These are phyloP conservation scores for Callionymus lyra DNA, from an alignment of 2,113 vertebrate species.

Conservation along the genomic window DNA sequence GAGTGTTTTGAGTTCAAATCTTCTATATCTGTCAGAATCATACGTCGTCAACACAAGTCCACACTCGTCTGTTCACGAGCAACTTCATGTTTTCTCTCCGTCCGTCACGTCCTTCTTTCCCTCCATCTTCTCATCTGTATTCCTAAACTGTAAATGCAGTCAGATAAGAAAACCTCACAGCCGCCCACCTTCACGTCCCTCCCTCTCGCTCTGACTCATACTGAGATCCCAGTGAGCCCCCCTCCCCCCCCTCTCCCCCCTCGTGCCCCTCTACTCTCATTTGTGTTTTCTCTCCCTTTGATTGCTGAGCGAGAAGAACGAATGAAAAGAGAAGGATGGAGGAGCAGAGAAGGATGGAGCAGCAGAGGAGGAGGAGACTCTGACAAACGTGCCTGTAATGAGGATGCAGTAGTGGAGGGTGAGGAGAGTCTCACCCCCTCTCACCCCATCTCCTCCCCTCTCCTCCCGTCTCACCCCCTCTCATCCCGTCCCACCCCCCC, in stretches of 20 bases:
- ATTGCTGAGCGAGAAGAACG: slow-evolving; percentile 57
- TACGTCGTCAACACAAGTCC: too few relatives aligned
- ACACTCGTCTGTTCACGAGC: too few relatives aligned
- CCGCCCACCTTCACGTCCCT: slow-evolving; percentile 57
- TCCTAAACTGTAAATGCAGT: slow-evolving; percentile 54
- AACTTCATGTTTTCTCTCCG: too few relatives aligned
- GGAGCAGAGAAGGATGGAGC: slow-evolving; percentile 16
- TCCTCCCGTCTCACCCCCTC: too few relatives aligned
- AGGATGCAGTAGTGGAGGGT: slow-evolving; percentile 36
- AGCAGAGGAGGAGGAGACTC: slow-evolving; percentile 17
- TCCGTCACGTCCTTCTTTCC: slow-evolving; percentile 30
- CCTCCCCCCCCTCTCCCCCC: neutral
- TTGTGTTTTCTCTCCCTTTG: slow-evolving; percentile 67
- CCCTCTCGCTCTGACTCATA: slow-evolving; percentile 65
- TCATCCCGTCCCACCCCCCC: too few relatives aligned
- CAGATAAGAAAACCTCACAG: slow-evolving; percentile 49
- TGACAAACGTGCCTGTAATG: slow-evolving; percentile 53
- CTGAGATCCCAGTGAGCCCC: slow-evolving; percentile 61
- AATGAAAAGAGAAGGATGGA: slow-evolving; percentile 34
- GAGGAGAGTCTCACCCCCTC: slow-evolving; percentile 46
- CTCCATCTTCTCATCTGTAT: slow-evolving; percentile 54
- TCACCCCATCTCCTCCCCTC: slow-evolving; percentile 53
- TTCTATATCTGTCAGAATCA: too few relatives aligned
- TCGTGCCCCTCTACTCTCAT: slow-evolving; percentile 46
- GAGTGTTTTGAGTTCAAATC: too few relatives aligned